Evolutionary conservation across 2,797 vertebrate species (phyloP).

Genomic region (Chloroceryle inda): DNA sequence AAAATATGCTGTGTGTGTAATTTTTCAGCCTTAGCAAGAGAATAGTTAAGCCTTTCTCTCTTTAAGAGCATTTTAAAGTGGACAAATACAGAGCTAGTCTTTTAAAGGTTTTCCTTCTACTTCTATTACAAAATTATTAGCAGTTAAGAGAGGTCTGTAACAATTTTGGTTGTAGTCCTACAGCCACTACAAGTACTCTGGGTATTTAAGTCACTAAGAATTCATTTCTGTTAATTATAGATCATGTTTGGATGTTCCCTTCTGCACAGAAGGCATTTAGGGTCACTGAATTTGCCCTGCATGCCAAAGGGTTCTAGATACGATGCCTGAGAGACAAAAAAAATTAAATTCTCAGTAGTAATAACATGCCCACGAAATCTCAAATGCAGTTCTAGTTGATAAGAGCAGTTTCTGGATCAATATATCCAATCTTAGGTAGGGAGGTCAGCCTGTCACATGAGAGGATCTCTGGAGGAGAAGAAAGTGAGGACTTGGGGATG

Average conservation of each 20-base stretch:
- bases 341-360: slow-evolving; percentile 47
- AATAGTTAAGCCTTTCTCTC: neutral
- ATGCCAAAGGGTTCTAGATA: slow-evolving; percentile 49
- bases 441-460: slow-evolving; percentile 71
- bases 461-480: slow-evolving; percentile 70
- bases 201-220: slow-evolving; percentile 37
- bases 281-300: slow-evolving; percentile 54
- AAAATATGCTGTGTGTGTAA: rapidly evolving
- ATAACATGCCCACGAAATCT: slow-evolving; percentile 53
- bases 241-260: slow-evolving; percentile 56
- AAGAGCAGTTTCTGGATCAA: slow-evolving; percentile 77
- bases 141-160: neutral
- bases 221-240: slow-evolving; percentile 59
- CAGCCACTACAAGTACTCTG: neutral
- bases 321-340: neutral
- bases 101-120: neutral
- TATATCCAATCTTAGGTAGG: slow-evolving; percentile 76
- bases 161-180: neutral
- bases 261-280: slow-evolving; percentile 36
- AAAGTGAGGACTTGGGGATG: slow-evolving; percentile 3
- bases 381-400: slow-evolving; percentile 51
- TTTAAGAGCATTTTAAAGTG: neutral
- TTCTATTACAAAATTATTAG: neutral
- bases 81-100: neutral
- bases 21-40: neutral